These are phyloP conservation scores for Tanytarsus gracilentus DNA, from an alignment of 2,888 invertebrate species.

Conservation along the genomic window DNA sequence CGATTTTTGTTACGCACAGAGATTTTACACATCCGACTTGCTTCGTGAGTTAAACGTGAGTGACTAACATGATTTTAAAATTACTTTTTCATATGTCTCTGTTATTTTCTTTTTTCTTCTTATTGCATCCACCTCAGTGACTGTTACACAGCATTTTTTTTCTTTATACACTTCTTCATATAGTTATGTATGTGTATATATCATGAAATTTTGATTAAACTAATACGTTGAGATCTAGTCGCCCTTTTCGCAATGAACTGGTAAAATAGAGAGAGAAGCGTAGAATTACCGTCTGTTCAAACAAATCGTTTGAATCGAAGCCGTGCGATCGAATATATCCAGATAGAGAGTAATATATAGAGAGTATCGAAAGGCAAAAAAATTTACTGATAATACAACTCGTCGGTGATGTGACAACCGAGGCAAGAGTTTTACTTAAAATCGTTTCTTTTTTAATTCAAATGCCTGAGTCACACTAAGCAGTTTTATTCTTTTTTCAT, in stretches of 20 bases:
- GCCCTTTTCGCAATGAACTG: not conserved
- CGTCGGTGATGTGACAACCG: conserved; percentile 13
- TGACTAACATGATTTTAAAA: conserved; percentile 27
- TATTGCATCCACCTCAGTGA: not conserved
- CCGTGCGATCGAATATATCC: conserved; percentile 11
- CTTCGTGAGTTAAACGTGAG: conserved; percentile 10
- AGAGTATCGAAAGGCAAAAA: not conserved
- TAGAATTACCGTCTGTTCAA: not conserved
- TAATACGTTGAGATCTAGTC: conserved; percentile 21
- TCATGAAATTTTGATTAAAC: conserved; percentile 26
- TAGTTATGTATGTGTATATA: conserved; percentile 25
- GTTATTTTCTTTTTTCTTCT: not conserved
- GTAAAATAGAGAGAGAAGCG: not conserved
- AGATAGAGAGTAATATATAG: not conserved
- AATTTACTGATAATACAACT: not conserved
- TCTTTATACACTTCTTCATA: conserved; percentile 22
- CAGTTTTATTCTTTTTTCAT: conserved; percentile 26
- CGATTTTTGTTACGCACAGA: not conserved
- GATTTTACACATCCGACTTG: conserved; percentile 2
- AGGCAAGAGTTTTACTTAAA: conserved; percentile 12
- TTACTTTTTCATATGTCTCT: conserved; percentile 18
- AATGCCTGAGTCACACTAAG: too few relatives aligned
- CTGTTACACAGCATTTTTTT: conserved; percentile 17
- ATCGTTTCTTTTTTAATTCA: not conserved
- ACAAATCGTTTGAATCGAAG: not conserved